A percentile compares a stretch with the other conserved stretches of the same genome.
These are phyloP conservation scores for Tarsius wallacei DNA, from an alignment of 2,797 vertebrate species.

Conservation along the genomic window DNA sequence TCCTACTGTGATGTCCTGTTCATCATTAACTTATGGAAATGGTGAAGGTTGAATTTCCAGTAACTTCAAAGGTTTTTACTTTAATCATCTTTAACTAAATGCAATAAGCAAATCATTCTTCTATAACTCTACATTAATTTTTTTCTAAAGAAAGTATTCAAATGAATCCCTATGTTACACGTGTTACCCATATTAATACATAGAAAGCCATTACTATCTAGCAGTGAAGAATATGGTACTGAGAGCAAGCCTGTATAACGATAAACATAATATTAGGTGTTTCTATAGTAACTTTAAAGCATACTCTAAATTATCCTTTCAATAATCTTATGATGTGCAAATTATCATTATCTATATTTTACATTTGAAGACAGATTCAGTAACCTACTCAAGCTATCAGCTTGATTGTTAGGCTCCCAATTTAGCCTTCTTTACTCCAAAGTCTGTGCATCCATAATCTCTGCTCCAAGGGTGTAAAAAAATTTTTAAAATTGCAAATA, in stretches of 20 bases:
- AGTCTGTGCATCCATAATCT: not conserved
- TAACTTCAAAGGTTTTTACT: not conserved
- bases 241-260: not conserved
- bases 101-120: not conserved
- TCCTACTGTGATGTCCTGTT: not conserved
- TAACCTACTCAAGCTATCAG: not conserved
- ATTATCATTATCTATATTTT: not conserved
- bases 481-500: not conserved
- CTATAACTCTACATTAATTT: not conserved
- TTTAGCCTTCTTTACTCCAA: not conserved
- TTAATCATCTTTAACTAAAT: slow-evolving; percentile 47
- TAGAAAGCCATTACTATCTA: not conserved
- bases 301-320: not conserved
- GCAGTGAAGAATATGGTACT: not conserved
- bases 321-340: not conserved
- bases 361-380: not conserved
- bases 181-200: not conserved
- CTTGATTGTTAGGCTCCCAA: not conserved
- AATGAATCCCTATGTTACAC: not conserved
- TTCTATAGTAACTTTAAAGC: not conserved
- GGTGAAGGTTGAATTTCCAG: not conserved
- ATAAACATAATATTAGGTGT: not conserved
- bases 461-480: not conserved
- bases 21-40: slow-evolving; percentile 6
- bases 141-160: slow-evolving; percentile 26